These are phyloP conservation scores for Dicaeum eximium DNA, from an alignment of 2,113 vertebrate species.

Conservation along the genomic window DNA sequence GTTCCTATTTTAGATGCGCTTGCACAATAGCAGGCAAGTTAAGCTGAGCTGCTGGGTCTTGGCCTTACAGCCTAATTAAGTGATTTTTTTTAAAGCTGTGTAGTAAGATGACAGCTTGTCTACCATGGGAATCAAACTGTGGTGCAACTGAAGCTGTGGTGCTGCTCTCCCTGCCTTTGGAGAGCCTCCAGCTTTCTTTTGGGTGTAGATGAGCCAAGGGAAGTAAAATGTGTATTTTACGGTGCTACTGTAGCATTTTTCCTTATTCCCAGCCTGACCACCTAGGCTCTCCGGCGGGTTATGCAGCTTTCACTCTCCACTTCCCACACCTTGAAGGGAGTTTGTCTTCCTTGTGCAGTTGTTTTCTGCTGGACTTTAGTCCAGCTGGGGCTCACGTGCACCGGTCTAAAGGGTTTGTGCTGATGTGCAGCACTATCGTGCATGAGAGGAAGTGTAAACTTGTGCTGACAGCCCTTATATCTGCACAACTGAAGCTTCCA, in stretches of 20 bases:
- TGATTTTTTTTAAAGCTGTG: background rate
- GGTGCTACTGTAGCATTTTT: rapidly evolving
- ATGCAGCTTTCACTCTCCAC: background rate
- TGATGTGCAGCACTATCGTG: rapidly evolving
- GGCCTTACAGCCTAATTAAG: background rate
- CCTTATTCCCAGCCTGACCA: background rate
- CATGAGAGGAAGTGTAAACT: background rate
- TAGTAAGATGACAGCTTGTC: background rate
- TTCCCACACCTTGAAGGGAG: background rate
- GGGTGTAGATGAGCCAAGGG: background rate
- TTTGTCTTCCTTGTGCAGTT: background rate
- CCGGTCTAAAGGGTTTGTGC: background rate
- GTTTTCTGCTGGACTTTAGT: background rate
- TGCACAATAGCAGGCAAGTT: background rate
- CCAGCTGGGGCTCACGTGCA: background rate
- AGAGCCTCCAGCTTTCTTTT: background rate
- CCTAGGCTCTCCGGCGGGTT: background rate
- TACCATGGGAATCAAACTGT: background rate
- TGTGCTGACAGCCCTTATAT: background rate
- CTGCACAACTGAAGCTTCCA: background rate
- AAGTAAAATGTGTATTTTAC: background rate
- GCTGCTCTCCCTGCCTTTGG: background rate
- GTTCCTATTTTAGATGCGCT: background rate
- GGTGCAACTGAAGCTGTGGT: background rate
- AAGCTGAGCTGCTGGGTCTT: background rate